A percentile compares a stretch with the other conserved stretches of the same genome.
Evolutionary conservation across 2,888 invertebrate species (phyloP).

Genomic region (Torymus auratus): DNA sequence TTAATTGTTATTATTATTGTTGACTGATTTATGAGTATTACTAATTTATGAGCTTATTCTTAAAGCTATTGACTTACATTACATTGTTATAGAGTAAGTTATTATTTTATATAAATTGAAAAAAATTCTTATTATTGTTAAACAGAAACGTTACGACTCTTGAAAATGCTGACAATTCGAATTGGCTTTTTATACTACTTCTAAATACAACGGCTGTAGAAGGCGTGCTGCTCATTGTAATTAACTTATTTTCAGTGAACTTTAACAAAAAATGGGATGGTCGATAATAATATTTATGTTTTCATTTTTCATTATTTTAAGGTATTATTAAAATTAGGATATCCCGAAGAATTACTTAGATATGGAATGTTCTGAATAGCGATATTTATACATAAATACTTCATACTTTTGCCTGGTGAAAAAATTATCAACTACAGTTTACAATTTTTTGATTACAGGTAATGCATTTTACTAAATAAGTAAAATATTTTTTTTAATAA

Average conservation of each 20-base stretch:
- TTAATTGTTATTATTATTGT: too few species aligned
- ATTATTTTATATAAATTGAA: background rate
- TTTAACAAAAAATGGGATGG: background rate
- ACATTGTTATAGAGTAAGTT: constrained; percentile 37
- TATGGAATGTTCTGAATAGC: constrained; percentile 10
- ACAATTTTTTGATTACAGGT: constrained; percentile 19
- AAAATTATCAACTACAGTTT: constrained; percentile 45
- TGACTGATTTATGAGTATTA: background rate
- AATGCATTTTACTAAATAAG: background rate
- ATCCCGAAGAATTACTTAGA: background rate
- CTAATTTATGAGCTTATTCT: background rate
- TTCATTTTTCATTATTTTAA: background rate
- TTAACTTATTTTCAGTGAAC: background rate
- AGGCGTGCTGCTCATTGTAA: constrained; percentile 30
- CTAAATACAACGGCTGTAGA: constrained; percentile 20
- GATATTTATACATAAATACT: constrained; percentile 39
- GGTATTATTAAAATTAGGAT: constrained; percentile 6
- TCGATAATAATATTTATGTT: too few species aligned
- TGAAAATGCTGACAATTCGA: constrained; percentile 26
- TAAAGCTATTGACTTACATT: constrained; percentile 30
- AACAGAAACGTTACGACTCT: constrained; percentile 15
- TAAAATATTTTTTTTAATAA: background rate
- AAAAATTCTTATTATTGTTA: too few species aligned
- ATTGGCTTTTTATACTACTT: constrained; percentile 40
- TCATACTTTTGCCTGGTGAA: constrained; percentile 44